Conservation (phyloP, 2,113 vertebrate species). For the Bucco capensis region DNA sequence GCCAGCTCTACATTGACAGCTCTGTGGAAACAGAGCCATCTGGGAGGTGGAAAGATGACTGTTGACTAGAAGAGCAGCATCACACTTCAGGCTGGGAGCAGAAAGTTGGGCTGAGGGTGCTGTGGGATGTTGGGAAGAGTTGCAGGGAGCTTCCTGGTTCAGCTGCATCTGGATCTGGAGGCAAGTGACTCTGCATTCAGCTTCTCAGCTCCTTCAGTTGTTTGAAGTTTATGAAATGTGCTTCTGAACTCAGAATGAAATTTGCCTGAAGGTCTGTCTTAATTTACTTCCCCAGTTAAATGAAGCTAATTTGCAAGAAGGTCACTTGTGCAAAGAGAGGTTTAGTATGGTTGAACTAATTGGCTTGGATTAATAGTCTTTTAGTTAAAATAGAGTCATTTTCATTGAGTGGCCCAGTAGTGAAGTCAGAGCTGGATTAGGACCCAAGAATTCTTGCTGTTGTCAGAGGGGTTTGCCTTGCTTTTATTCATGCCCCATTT, state of each 20-base stretch:
- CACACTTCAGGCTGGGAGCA: neutral
- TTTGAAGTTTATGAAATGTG: neutral
- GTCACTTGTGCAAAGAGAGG: neutral
- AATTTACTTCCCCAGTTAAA: neutral
- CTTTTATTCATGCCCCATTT: neutral
- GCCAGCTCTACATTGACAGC: neutral
- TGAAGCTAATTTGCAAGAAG: neutral
- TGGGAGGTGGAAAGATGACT: neutral
- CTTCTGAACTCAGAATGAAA: neutral
- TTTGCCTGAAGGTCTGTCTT: constrained; percentile 13
- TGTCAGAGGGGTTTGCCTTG: neutral
- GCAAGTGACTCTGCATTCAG: neutral
- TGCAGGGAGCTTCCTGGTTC: neutral
- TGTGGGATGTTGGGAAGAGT: neutral
- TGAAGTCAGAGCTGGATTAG: neutral
- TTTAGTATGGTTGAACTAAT: neutral
- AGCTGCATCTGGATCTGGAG: neutral
- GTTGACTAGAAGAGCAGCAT: neutral
- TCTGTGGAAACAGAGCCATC: neutral
- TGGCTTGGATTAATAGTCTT: neutral
- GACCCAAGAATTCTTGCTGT: neutral
- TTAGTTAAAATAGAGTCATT: neutral
- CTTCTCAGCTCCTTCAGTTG: neutral
- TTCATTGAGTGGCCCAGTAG: neutral
- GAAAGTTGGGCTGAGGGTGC: neutral